phyloP scores from a whole-genome alignment of 1,140 invertebrate genomes.

The Triops longicaudatus region DNA sequence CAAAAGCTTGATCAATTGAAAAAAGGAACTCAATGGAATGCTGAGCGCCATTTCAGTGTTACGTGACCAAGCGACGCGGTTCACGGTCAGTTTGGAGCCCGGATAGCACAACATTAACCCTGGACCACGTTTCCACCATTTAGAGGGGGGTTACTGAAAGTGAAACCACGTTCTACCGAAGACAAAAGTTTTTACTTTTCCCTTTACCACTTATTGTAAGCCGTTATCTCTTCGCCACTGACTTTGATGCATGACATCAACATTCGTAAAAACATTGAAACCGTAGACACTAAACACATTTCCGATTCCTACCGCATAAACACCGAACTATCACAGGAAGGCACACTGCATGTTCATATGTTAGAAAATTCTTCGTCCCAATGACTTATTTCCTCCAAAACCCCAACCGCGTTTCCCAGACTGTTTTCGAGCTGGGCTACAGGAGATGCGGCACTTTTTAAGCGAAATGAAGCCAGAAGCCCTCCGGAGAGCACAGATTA shows the following conservation, averaged over 20 bases:
- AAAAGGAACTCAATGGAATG: too few relatives aligned
- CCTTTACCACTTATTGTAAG: background rate
- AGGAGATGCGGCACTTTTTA: background rate
- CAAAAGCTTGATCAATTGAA: too few relatives aligned
- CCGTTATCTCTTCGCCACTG: background rate
- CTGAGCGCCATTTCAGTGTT: background rate
- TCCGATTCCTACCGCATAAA: background rate
- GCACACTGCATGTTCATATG: background rate
- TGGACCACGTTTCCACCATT: background rate
- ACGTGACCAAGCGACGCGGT: background rate
- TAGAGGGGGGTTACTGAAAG: background rate
- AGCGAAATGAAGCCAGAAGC: background rate
- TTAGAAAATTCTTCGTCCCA: background rate
- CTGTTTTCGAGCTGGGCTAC: background rate
- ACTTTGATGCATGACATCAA: background rate
- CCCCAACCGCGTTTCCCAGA: background rate
- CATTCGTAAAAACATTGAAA: background rate
- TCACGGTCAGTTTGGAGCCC: background rate
- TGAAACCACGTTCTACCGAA: background rate
- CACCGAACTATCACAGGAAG: background rate
- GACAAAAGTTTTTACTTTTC: background rate
- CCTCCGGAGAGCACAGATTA: background rate
- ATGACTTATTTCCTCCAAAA: constrained; percentile 13
- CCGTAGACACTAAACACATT: background rate
- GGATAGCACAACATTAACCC: background rate